Percentiles rank a stretch among this genome's conserved stretches.
Evolutionary conservation across 1,140 invertebrate species (phyloP).

Genomic region (Lutraria rhynchaena): DNA sequence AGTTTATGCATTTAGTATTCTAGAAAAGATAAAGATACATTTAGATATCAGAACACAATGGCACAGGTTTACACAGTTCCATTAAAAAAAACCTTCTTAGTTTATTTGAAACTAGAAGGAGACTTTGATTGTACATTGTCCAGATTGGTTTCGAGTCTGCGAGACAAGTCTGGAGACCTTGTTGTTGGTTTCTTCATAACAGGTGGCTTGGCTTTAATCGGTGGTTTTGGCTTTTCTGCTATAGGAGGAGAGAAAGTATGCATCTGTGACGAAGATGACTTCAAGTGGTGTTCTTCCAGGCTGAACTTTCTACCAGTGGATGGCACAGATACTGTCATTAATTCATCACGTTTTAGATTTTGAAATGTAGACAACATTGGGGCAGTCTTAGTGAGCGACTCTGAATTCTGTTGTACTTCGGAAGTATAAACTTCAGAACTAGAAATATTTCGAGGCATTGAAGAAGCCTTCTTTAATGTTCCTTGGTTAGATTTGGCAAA

Average conservation of each 20-base stretch:
- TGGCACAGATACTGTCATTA: conserved; percentile 14
- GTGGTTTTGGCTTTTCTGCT: conserved; percentile 86
- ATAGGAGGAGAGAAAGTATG: conserved; percentile 65
- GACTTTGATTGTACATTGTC: conserved; percentile 48
- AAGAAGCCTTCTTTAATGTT: conserved; percentile 89
- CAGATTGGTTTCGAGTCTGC: conserved; percentile 54
- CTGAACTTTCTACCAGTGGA: conserved; percentile 38
- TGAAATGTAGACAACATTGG: conserved; percentile 52
- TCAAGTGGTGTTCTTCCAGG: conserved; percentile 55
- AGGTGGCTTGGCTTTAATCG: conserved; percentile 89
- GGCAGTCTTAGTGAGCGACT: conserved; percentile 21
- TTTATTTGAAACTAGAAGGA: conserved; percentile 41
- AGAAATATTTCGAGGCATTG: conserved; percentile 69
- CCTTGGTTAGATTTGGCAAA: conserved; percentile 87
- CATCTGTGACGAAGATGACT: not conserved
- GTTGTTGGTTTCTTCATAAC: conserved; percentile 87
- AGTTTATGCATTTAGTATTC: too few relatives aligned
- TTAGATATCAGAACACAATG: too few relatives aligned
- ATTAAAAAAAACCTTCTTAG: too few relatives aligned
- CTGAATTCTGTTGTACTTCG: conserved; percentile 20
- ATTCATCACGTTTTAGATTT: conserved; percentile 12
- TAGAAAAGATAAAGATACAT: too few relatives aligned
- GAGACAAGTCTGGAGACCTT: conserved; percentile 68
- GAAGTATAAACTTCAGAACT: conserved; percentile 17
- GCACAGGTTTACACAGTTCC: too few relatives aligned